A percentile compares a stretch with the other conserved stretches of the same genome.
Evolutionary conservation across 1,140 invertebrate genomes (phyloP).

Genomic region (Euglossa dilemma): DNA sequence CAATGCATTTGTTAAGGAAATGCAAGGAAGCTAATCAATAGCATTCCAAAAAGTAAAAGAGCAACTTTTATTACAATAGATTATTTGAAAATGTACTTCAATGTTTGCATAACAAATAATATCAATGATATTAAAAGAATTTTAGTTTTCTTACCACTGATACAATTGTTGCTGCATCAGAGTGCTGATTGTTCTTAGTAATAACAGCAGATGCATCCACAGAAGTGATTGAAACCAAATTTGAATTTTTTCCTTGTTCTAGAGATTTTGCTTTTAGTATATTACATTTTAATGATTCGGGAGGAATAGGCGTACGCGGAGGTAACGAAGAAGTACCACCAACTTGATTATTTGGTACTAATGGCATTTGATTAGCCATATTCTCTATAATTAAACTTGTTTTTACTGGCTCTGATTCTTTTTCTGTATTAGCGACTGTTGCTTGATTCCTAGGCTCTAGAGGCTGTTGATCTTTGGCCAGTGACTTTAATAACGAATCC

Average conservation of each 20-base stretch:
- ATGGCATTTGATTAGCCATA: slow-evolving; percentile 80
- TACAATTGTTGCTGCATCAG: slow-evolving; percentile 87
- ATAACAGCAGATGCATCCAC: slow-evolving; percentile 76
- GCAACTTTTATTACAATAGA: neutral
- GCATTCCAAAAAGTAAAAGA: neutral
- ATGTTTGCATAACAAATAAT: neutral
- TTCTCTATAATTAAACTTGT: slow-evolving; percentile 78
- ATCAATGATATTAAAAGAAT: neutral
- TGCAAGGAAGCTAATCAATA: slow-evolving; percentile 9
- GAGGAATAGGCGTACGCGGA: slow-evolving; percentile 86
- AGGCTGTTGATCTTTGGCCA: slow-evolving; percentile 84
- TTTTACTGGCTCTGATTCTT: slow-evolving; percentile 76
- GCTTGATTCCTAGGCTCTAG: slow-evolving; percentile 82
- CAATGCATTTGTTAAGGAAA: neutral
- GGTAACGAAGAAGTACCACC: slow-evolving; percentile 78
- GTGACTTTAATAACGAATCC: slow-evolving; percentile 83
- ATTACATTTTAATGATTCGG: slow-evolving; percentile 96
- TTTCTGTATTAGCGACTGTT: slow-evolving; percentile 77
- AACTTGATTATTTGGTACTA: slow-evolving; percentile 81
- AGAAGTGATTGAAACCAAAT: slow-evolving; percentile 78
- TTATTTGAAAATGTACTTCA: neutral
- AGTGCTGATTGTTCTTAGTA: slow-evolving; percentile 77
- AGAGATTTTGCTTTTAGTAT: slow-evolving; percentile 90
- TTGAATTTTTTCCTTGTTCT: slow-evolving; percentile 78
- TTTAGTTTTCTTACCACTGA: slow-evolving; percentile 86